phyloP scores from a whole-genome alignment of 2,113 vertebrate species.

The Rutilus rutilus region DNA sequence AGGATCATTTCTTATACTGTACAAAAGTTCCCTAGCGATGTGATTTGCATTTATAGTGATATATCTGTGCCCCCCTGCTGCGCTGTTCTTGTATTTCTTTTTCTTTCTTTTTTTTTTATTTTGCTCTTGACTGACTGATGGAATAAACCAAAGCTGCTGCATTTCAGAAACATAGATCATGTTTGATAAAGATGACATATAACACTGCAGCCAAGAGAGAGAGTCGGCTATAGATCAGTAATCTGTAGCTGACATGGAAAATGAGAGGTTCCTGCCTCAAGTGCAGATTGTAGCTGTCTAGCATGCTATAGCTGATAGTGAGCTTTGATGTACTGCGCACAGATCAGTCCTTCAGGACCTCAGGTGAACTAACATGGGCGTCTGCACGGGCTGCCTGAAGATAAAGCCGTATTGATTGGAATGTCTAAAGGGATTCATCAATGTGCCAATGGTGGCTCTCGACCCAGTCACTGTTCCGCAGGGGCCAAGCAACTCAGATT shows the following conservation, averaged over 20 bases:
- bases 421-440: constrained; percentile 92
- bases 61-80: constrained; percentile 9
- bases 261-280: constrained; percentile 55
- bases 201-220: constrained; percentile 12
- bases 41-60: constrained; percentile 26
- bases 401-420: constrained; percentile 92
- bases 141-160: constrained; percentile 45
- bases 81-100: not conserved
- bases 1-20: not conserved
- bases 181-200: constrained; percentile 59
- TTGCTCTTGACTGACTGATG: constrained; percentile 38
- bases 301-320: constrained; percentile 47
- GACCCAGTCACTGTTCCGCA: constrained; percentile 67
- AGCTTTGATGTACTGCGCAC: constrained; percentile 60
- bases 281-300: constrained; percentile 55
- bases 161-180: constrained; percentile 52
- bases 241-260: constrained; percentile 53
- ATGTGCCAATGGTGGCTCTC: constrained; percentile 81
- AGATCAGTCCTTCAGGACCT: constrained; percentile 71
- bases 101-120: not conserved
- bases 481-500: constrained; percentile 81
- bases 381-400: constrained; percentile 76
- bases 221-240: constrained; percentile 54
- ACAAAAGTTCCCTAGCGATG: not conserved
- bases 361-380: constrained; percentile 72